Conservation (phyloP, 1,140 invertebrate genomes). For the Sycophila sp. region DNA sequence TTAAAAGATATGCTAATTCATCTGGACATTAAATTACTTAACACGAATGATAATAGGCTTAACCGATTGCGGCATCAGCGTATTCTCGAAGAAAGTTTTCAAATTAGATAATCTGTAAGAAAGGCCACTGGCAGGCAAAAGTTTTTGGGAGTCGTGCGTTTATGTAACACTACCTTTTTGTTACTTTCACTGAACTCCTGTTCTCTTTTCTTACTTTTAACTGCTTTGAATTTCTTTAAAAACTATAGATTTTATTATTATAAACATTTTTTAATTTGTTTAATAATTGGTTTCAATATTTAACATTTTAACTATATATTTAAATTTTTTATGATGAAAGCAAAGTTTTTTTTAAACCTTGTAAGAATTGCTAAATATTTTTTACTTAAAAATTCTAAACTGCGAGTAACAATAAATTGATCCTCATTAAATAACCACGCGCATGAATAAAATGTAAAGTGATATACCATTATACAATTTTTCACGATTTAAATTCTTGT, state of each 20-base stretch:
- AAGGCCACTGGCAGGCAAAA: neutral
- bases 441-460: too few species aligned
- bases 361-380: too few species aligned
- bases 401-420: too few species aligned
- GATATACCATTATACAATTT: too few species aligned
- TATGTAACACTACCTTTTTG: slow-evolving; percentile 16
- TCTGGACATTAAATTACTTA: neutral
- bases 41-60: neutral
- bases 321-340: too few species aligned
- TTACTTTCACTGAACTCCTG: slow-evolving; percentile 33
- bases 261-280: neutral
- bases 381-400: too few species aligned
- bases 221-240: neutral
- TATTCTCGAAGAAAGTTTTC: slow-evolving; percentile 20
- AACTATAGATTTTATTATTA: neutral
- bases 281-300: neutral
- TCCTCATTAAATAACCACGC: too few species aligned
- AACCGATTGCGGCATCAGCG: neutral
- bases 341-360: too few species aligned
- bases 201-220: neutral
- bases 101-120: slow-evolving; percentile 19
- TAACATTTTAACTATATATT: too few species aligned
- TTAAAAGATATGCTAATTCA: too few species aligned
- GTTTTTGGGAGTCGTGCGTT: slow-evolving; percentile 12
- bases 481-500: too few species aligned